A percentile compares a stretch with the other conserved stretches of the same genome.
Evolutionary conservation across 2,113 vertebrate genomes (phyloP).

Genomic region (Hemichromis elongatus): DNA sequence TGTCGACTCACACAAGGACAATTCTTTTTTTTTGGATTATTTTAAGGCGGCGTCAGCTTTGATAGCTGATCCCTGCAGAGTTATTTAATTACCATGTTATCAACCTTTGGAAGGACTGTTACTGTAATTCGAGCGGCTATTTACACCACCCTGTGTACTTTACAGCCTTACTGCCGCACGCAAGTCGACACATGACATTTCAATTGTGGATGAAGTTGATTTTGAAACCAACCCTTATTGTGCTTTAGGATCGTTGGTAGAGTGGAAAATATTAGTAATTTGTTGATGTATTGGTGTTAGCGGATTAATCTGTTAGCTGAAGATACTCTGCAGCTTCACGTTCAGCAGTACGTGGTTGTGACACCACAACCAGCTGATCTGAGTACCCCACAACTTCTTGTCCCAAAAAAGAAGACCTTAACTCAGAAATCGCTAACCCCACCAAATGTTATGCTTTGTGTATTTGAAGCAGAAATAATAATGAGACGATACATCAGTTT

Average conservation of each 20-base stretch:
- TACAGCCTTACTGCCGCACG: neutral
- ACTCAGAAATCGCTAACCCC: neutral
- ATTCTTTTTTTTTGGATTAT: neutral
- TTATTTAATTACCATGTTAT: neutral
- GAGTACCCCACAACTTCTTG: neutral
- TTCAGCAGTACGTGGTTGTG: neutral
- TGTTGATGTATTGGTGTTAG: neutral
- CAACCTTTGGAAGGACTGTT: neutral
- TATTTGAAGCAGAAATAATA: neutral
- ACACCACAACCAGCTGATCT: neutral
- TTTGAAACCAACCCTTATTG: neutral
- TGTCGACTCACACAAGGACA: neutral
- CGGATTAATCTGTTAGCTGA: neutral
- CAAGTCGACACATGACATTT: neutral
- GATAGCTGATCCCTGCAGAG: neutral
- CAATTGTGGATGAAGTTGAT: too few species aligned
- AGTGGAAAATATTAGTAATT: neutral
- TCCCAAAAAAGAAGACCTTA: neutral
- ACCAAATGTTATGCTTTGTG: neutral
- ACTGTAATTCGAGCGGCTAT: neutral
- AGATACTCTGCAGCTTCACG: neutral
- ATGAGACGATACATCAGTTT: rapidly evolving
- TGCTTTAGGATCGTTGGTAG: neutral
- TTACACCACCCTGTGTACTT: neutral
- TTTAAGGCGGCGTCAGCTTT: rapidly evolving